Conservation (phyloP, 2,113 vertebrate species). For the Myrmecobius fasciatus region DNA sequence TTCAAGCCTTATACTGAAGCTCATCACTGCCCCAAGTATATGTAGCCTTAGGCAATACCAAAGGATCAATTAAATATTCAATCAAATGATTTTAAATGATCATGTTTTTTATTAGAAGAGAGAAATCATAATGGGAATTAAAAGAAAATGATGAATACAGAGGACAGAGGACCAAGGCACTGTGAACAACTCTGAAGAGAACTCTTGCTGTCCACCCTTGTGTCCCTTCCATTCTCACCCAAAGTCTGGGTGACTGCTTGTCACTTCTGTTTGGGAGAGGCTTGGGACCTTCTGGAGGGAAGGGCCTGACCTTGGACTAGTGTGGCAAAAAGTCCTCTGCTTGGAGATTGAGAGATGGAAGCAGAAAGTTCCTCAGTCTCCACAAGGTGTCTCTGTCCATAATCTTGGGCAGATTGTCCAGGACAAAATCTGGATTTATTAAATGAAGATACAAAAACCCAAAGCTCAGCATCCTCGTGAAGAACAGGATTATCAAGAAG, state of each 20-base stretch:
- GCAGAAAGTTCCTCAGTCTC: conserved; percentile 40
- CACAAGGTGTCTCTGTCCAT: conserved; percentile 57
- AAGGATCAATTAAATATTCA: neutral
- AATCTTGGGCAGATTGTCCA: conserved; percentile 46
- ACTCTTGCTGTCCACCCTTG: neutral
- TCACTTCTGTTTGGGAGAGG: conserved; percentile 49
- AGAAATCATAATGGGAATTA: neutral
- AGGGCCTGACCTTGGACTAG: conserved; percentile 18
- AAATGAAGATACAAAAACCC: conserved; percentile 55
- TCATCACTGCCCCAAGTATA: neutral
- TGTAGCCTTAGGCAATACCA: neutral
- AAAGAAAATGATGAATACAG: neutral
- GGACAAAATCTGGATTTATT: conserved; percentile 57
- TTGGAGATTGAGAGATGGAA: conserved; percentile 62
- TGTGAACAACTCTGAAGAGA: neutral
- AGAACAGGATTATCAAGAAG: conserved; percentile 49
- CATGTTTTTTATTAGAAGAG: neutral
- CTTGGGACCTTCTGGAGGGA: neutral
- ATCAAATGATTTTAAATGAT: neutral
- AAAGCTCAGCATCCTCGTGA: conserved; percentile 53
- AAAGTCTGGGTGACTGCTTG: neutral
- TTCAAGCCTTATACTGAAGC: neutral
- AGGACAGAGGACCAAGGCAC: neutral
- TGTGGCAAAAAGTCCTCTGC: conserved; percentile 63
- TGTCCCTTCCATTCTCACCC: neutral